These are phyloP conservation scores for Sinocyclocheilus rhinocerous DNA, from an alignment of 2,113 vertebrate genomes.

Conservation along the genomic window DNA sequence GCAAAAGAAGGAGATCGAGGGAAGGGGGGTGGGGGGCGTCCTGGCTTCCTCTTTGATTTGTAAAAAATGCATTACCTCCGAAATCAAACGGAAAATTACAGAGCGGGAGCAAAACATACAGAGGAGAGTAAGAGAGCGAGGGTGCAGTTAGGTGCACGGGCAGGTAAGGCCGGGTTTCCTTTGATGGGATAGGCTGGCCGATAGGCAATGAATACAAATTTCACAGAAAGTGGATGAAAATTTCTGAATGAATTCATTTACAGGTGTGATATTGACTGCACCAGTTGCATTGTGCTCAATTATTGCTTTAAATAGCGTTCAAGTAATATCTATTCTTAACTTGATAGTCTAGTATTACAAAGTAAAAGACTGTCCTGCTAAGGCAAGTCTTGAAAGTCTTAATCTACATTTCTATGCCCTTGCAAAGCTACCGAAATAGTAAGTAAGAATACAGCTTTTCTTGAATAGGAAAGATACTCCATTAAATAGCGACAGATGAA, in stretches of 20 bases:
- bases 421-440: background rate
- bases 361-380: background rate
- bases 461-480: constrained; percentile 49
- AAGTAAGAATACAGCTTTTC: background rate
- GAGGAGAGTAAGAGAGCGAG: constrained; percentile 64
- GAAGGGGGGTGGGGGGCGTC: constrained; percentile 61
- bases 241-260: constrained; percentile 14
- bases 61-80: constrained; percentile 91
- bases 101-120: constrained; percentile 75
- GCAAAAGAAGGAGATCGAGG: constrained; percentile 60
- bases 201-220: constrained; percentile 62
- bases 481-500: constrained; percentile 65
- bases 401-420: background rate
- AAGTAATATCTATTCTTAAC: background rate
- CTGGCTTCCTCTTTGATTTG: constrained; percentile 87
- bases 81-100: constrained; percentile 91
- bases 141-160: constrained; percentile 49
- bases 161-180: constrained; percentile 65
- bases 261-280: constrained; percentile 8
- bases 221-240: background rate
- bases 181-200: constrained; percentile 60
- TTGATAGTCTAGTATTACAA: background rate
- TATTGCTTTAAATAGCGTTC: background rate
- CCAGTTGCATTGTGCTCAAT: background rate
- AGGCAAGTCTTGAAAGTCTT: background rate